Percentiles rank a stretch among this genome's conserved stretches.
Evolutionary conservation across 2,797 vertebrate genomes (phyloP).

Genomic region (Steatocranus sp.): DNA sequence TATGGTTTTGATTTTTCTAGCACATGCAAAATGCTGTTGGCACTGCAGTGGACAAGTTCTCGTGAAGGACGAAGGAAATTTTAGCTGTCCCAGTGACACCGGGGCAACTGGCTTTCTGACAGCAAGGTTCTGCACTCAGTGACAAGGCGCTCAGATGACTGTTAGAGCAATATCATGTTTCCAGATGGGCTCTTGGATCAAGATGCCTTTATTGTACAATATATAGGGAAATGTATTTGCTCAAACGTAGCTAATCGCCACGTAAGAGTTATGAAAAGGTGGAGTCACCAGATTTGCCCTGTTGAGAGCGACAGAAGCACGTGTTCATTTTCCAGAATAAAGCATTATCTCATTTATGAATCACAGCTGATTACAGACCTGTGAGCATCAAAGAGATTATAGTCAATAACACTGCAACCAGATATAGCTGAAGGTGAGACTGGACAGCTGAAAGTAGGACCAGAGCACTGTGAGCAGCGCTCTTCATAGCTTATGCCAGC

Average conservation of each 20-base stretch:
- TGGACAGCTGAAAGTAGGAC: background rate
- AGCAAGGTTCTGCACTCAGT: background rate
- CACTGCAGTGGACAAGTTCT: background rate
- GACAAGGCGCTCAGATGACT: constrained; percentile 25
- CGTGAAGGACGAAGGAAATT: constrained; percentile 7
- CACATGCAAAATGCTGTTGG: background rate
- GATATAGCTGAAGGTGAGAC: background rate
- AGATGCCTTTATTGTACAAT: background rate
- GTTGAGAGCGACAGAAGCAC: background rate
- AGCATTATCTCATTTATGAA: constrained; percentile 30
- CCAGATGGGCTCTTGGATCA: constrained; percentile 12
- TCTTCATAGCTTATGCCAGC: rapidly evolving
- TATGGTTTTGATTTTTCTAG: rapidly evolving
- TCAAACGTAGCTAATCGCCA: background rate
- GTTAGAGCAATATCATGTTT: constrained; percentile 8
- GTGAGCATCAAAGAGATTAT: constrained; percentile 2
- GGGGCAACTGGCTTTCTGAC: constrained; percentile 20
- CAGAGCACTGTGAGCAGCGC: background rate
- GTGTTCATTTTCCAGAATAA: constrained; percentile 6
- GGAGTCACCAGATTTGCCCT: background rate
- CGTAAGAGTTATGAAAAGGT: background rate
- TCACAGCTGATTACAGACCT: constrained; percentile 21
- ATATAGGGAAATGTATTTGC: background rate
- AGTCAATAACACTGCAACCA: background rate
- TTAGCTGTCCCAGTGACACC: constrained; percentile 11